phyloP scores from a whole-genome alignment of 2,888 invertebrate species.

The Malthinus flaveolus region DNA sequence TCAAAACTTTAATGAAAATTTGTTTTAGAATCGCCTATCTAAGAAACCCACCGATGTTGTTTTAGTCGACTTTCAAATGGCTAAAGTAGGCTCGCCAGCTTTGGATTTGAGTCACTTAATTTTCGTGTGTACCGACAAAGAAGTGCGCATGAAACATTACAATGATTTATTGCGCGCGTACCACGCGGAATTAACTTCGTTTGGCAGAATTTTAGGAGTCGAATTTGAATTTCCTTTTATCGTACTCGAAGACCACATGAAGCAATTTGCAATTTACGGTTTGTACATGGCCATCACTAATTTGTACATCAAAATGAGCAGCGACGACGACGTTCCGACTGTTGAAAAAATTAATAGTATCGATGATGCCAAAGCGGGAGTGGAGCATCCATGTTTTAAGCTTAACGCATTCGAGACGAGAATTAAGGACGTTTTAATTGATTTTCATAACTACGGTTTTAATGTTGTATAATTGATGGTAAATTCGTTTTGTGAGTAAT shows the following conservation, averaged over 20 bases:
- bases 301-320: conserved; percentile 37
- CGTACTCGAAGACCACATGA: conserved; percentile 36
- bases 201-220: conserved; percentile 36
- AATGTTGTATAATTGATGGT: no score
- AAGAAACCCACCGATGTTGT: no score
- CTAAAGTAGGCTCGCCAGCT: conserved; percentile 34
- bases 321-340: conserved; percentile 32
- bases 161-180: conserved; percentile 42
- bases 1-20: no score
- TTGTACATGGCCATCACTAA: conserved; percentile 36
- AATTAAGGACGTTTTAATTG: no score
- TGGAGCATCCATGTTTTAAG: no score
- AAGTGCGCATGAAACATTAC: conserved; percentile 39
- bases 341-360: no score
- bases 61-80: conserved; percentile 35
- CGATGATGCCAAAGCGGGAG: no score
- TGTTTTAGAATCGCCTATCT: conserved; percentile 23
- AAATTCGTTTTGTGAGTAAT: no score
- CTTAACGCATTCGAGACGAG: no score
- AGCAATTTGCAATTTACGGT: conserved; percentile 37
- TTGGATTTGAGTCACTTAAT: conserved; percentile 44
- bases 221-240: conserved; percentile 39
- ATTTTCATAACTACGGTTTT: no score
- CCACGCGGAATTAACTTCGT: conserved; percentile 38
- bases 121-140: conserved; percentile 39